Evolutionary conservation across 2,797 vertebrate genomes (phyloP), one percentile per base, ranked within the genome.

Genomic region (Amphiprion clarkii): DNA sequence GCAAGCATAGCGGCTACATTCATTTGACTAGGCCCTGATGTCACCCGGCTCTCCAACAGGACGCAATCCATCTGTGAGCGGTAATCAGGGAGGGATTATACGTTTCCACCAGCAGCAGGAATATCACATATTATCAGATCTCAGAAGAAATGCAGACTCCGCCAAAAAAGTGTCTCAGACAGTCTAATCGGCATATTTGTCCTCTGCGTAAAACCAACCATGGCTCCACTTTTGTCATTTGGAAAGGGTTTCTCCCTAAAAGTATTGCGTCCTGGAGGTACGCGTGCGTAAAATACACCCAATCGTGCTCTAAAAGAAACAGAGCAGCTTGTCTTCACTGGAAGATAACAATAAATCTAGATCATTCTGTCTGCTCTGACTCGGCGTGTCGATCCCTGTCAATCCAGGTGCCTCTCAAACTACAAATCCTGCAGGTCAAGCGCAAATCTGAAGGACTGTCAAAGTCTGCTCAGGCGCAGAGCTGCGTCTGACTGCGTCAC

Each of bases 391-490:
- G 39, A 63, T 66, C n/a, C 63, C 51, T 64, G 62, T 81, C 71
- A 72, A 70, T 75, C 84, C 36, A 78, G 70, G 73, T 85, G 78
- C 69, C 76, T 60, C 63, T 62, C 58, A 46, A 63, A 84, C 59
- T 87, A 90, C 73, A 90, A 92, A 91, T 93, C 92, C 92, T 61
- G 59, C 73, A 57, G 71, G 76, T 88, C 85, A 86, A 40, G 78
- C 81, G 66, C 80, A 94, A 93, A 93, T 93, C 92, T 83, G 81
- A 42, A 25, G 85, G 85, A 87, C 85, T 87, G 87, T 79, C 51
- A 51, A 39, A 3, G 64, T 59, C 51, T 33, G 67, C 55, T 27
- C 19, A 17, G 62, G 48, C 8, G 53, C 1, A 33, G 59, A 59
- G 25, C n/a, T 5, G 6, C 16, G 64, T 44, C n/a, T 11, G 7